Evolutionary conservation across 2,797 vertebrate genomes (phyloP), one percentile per base, ranked within the genome.

Genomic region (Melanotaenia maccullochi): DNA sequence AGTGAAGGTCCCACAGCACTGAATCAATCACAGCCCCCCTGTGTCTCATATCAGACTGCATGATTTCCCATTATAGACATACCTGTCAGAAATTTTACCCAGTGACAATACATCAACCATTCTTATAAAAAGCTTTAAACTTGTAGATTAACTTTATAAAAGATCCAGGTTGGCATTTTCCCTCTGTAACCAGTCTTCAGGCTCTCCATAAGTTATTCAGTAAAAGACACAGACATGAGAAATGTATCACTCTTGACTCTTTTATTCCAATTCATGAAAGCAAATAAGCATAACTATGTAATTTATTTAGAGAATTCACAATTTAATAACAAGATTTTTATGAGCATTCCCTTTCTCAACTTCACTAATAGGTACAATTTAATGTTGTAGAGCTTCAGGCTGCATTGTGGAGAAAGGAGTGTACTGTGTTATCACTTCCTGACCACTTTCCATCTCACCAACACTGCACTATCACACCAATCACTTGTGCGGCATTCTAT

Each of bases 381-480:
- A 14, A 24, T 47, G 20, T 25, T 25, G 42, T 36, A 71, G 51
- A 36, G 28, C 22, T 57, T 55, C n/a, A 36, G 61, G 25, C 38
- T 18, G 32, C n/a, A 55, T 13, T 14, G 24, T 32, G 65, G 28
- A 20, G 11, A 54, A 36, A 25, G 8, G 35, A 75, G 33, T 57
- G 9, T 62, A 60, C 63, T 65, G 49, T 38, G 56, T 76, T 52
- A 75, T 69, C 68, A 77, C 42, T 65, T 59, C 75, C 61, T 57
- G 42, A 73, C 63, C 64, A 66, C 36, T 64, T 51, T 36, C 47
- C 18, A 72, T 71, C 51, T 40, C 69, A 51, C 42, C 52, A 51
- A 75, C 68, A 63, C 56, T 44, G n/a, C 35, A 11, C 59, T 54
- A 61, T 86, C 62, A 70, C 74, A 83, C 66, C 78, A 74, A 75